Conservation (phyloP, 2,113 vertebrate species). For the Lathamus discolor region DNA sequence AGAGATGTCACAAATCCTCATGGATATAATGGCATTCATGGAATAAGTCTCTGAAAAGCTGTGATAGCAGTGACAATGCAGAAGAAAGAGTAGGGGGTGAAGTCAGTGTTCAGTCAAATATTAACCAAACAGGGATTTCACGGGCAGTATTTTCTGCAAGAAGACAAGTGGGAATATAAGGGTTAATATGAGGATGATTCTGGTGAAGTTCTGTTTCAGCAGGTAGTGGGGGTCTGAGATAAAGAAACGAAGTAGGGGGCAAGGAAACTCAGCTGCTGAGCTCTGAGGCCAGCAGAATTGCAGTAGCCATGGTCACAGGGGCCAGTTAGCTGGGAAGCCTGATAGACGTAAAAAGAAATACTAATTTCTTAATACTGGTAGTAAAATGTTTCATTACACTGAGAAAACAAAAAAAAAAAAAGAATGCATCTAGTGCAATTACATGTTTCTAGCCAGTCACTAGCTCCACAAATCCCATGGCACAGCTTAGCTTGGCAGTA, state of each 20-base stretch:
- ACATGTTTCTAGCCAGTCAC: not conserved
- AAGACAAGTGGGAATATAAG: not conserved
- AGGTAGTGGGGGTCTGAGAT: not conserved
- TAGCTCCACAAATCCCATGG: not conserved
- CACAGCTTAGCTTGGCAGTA: not conserved
- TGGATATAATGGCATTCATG: not conserved
- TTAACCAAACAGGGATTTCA: not conserved
- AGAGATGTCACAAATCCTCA: not conserved
- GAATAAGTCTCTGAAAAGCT: not conserved
- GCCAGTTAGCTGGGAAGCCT: not conserved
- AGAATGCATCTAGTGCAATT: not conserved
- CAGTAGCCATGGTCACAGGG: not conserved
- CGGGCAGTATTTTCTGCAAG: not conserved
- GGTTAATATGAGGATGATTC: not conserved
- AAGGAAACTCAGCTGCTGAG: not conserved
- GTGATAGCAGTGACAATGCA: not conserved
- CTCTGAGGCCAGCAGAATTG: not conserved
- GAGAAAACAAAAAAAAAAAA: not conserved
- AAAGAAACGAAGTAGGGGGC: not conserved
- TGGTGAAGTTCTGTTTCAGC: not conserved
- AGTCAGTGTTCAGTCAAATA: not conserved
- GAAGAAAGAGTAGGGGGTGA: not conserved
- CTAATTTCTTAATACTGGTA: not conserved
- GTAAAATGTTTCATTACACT: not conserved
- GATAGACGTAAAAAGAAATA: not conserved